Base-by-base conservation (phyloP, 2,888 invertebrate species). In the Ichneumoninae sp. region DNA sequence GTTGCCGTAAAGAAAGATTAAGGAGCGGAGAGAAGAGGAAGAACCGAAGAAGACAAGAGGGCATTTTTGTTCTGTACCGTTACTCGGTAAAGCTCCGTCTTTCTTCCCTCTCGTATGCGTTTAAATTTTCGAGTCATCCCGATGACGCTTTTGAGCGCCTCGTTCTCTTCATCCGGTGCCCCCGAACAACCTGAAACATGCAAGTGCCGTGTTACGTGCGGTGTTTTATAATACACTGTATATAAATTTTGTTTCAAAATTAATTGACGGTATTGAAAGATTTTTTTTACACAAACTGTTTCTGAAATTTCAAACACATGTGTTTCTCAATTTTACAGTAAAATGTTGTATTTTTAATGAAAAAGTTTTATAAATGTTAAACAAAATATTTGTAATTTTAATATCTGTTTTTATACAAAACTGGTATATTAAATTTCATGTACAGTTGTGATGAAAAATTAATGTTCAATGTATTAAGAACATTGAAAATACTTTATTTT, bases 31-130 rank as follows among this genome's bases (percentile, higher is more conserved):
- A 26, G 44, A 65, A 36, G 47, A 47, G 33, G 16, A 60, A 70
- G 69, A 70, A 66, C 16, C 16, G 52, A 26, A 66, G 73, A 68
- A 57, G 74, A 33, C 10, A 69, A 22, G 13, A 16, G 65, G 36
- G 68, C 52, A 79, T 68, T 79, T 73, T 66, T 60, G 75, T 76
- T 85, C 75, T 73, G 57, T 74, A 84, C 84, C 85, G 85, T 85
- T 85, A 85, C 13, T 57, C 30, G 69, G 68, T 65, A 40, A 63
- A 52, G 52, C 16, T 65, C 47, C 22, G 22, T 47, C 52, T 65
- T 65, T 71, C 36, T 50, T 63, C 50, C 36, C 33, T 66, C 36
- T 36, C 68, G 60, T 76, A 54, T 44, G 69, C 22, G 40, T 63
- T 52, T 16, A 10, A 30, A 76, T 76, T 73, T 83, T 80, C 65